Evolutionary conservation across 2,113 vertebrate species (phyloP), one percentile per base, ranked within the genome.

Genomic region (Saccopteryx leptura): DNA sequence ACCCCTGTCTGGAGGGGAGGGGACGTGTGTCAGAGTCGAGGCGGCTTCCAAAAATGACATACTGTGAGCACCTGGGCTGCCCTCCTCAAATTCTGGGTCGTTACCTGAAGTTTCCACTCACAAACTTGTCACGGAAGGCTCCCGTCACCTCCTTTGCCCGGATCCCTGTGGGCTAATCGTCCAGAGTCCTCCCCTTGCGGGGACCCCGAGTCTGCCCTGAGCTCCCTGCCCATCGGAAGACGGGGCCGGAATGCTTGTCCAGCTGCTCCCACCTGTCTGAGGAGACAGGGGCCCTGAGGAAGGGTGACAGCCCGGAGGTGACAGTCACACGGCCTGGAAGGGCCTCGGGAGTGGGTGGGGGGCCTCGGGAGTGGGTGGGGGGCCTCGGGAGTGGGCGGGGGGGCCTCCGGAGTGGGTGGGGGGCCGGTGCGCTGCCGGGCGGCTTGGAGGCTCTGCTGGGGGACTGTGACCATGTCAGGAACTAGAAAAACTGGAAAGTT

Each of bases 51-150:
- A 33, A 28, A 66, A 17, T 3, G 1, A 11, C 5, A 2, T 7
- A 18, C 61, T 4, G 1, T 28, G 54, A 3, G 26, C 5, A 1
- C 24, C 56, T 61, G 78, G 61, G 85, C 19, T 10, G 23, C 26
- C 26, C 60, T 15, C 58, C 50, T 63, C 3, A 1, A 4, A 7
- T 2, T 0, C 31, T 0, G 0, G 58, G 28, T 28, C 10, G 5
- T 17, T 21, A n/a, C n/a, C 61, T 2, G 7, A 0, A 31, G 50
- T 6, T 5, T 28, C 52, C 9, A 0, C 2, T 2, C 0, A 2
- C 11, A 1, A 15, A 23, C 21, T 65, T 4, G 33, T n/a, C 46
- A 2, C 7, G 0, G 46, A 18, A 74, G 26, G 21, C 9, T 13
- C 14, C 4, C 4, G 15, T 2, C 9, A 4, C 23, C 15, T 5